A percentile compares a stretch with the other conserved stretches of the same genome.
Evolutionary conservation across 2,888 invertebrate species (phyloP).

Genomic region (Caenorhabditis sp.): DNA sequence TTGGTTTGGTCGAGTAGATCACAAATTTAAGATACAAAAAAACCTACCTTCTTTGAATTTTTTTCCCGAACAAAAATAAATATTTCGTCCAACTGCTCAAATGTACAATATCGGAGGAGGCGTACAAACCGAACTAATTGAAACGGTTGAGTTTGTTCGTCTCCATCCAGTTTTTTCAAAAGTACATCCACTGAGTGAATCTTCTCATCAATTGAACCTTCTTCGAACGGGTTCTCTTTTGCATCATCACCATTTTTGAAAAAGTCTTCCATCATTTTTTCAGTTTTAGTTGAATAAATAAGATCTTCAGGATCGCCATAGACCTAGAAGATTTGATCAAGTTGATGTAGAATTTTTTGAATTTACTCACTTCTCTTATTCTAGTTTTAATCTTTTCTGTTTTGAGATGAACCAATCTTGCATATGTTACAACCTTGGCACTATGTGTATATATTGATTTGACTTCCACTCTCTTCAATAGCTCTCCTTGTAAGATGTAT

Average conservation of each 20-base stretch:
- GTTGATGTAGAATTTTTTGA: not conserved
- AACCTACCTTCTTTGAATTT: constrained; percentile 28
- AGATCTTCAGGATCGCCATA: constrained; percentile 48
- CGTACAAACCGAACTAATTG: constrained; percentile 55
- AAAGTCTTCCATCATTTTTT: constrained; percentile 55
- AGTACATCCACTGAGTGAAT: constrained; percentile 34
- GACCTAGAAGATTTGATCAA: constrained; percentile 9
- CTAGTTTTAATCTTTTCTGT: constrained; percentile 22
- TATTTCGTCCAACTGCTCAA: constrained; percentile 41
- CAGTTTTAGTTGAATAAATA: constrained; percentile 52
- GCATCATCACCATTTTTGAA: constrained; percentile 57
- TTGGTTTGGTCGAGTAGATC: too few species aligned
- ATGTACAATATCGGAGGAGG: constrained; percentile 46
- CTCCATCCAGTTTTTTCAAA: constrained; percentile 24
- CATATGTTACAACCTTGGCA: constrained; percentile 34
- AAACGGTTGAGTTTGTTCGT: constrained; percentile 37
- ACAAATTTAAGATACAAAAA: too few species aligned
- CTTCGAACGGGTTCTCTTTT: constrained; percentile 23
- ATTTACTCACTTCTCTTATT: constrained; percentile 24
- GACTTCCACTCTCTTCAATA: constrained; percentile 31
- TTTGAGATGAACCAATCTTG: constrained; percentile 32
- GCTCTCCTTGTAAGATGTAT: constrained; percentile 39
- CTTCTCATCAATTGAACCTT: constrained; percentile 35
- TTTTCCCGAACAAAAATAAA: constrained; percentile 29
- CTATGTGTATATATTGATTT: constrained; percentile 40